Base-by-base conservation (phyloP, 2,888 invertebrate species). In the Trichopria drosophilae region DNA sequence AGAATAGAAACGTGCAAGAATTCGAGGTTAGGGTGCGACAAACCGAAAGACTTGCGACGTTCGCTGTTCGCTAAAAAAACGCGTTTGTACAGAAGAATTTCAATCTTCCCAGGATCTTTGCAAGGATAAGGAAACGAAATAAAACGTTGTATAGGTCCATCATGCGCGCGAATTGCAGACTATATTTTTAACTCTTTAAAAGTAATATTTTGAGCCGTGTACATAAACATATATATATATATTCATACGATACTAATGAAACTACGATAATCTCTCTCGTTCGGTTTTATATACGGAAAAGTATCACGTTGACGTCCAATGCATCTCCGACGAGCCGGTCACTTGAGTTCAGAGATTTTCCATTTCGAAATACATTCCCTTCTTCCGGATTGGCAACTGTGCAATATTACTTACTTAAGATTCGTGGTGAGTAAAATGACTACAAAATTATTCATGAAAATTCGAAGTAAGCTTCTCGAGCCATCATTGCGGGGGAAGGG, bases 141-240 rank as follows among this genome's bases (percentile, higher is more conserved):
- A 53, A 56, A 51, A 52, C 39, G 51, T 53, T 69, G 64, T 68
- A 66, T 64, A 69, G 69, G 66, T 72, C 69, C 71, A 69, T 68
- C 68, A 67, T 63, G 68, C 69, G 71, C 68, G 71, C 68, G 69
- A 73, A 68, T 71, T 67, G 69, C 68, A 72, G 63, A 72, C 66
- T 75, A 74, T 75, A 75, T 75, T 75, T 75, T 75, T 74, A 73
- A 72, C 69, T 73, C 67, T 73, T 69, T 70, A 69, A 72, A 71
- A 64, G 57, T 71, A 68, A 74, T 72, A 73, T 73, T 73, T 73
- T 73, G 63, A 73, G 66, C 65, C 69, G 65, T 73, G 68, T 64
- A 67, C 69, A 71, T 71, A 60, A 51, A 66, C 42, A 62, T 59
- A 62, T 54, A 60, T 56, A 62, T 57, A 65, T 67, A 69, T 69